Percentiles rank a stretch among this genome's conserved stretches.
Conservation (phyloP, 1,140 invertebrate genomes). For the Cotesia glomerata region DNA sequence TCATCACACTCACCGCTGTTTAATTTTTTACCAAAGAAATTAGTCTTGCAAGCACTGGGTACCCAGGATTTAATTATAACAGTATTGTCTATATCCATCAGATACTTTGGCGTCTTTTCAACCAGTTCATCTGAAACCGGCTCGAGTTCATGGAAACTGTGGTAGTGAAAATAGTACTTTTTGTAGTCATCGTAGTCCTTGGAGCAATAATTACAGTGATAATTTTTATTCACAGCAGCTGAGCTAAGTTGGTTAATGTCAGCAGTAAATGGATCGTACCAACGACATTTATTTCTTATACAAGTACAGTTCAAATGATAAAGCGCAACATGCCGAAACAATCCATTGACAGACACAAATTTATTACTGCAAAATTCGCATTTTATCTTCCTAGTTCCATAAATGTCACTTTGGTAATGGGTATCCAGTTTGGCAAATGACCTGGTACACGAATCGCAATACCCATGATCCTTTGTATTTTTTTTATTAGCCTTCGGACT, state of each 20-base stretch:
- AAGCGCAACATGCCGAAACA: slow-evolving; percentile 32
- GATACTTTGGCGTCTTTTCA: neutral
- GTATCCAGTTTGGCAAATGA: slow-evolving; percentile 20
- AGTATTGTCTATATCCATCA: neutral
- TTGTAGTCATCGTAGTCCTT: slow-evolving; percentile 22
- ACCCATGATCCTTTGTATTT: neutral
- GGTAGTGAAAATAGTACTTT: slow-evolving; percentile 21
- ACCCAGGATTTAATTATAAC: neutral
- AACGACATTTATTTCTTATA: slow-evolving; percentile 20
- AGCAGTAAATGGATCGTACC: neutral
- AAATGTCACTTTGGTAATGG: slow-evolving; percentile 17
- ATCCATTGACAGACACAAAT: slow-evolving; percentile 23
- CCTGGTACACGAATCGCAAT: slow-evolving; percentile 16
- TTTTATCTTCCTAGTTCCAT: slow-evolving; percentile 25
- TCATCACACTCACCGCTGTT: neutral
- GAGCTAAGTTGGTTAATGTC: neutral
- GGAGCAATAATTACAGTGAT: slow-evolving; percentile 23
- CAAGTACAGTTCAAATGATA: slow-evolving; percentile 36
- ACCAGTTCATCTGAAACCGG: neutral
- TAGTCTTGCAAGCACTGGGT: neutral
- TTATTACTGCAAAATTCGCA: slow-evolving; percentile 34
- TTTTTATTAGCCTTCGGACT: neutral
- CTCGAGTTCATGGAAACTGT: neutral
- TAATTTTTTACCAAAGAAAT: neutral
- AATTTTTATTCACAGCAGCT: neutral